Evolutionary conservation across 2,113 vertebrate species (phyloP), one percentile per base, ranked within the genome.

Genomic region (Cervus canadensis): DNA sequence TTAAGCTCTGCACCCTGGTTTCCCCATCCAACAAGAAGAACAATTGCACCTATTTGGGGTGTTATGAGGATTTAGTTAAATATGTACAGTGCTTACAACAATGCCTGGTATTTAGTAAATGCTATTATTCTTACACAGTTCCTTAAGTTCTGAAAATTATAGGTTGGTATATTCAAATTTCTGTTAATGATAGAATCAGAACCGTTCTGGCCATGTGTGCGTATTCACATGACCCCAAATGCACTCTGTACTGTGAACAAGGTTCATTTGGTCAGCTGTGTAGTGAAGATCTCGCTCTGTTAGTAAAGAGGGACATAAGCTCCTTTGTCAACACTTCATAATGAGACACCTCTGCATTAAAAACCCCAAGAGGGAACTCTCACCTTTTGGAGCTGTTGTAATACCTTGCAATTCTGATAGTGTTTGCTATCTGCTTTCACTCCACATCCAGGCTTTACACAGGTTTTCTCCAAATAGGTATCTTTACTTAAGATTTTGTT

Each of bases 341-440:
- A 98, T 60, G 97, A 97, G 97, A 45, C 60, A 83, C 52, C 64
- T 96, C 85, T 87, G 95, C 4, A 1, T 50, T 57, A 16, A 71
- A 97, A 97, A 48, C 48, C 90, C 90, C 95, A 45, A 17, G 50
- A 84, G 96, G 90, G 92, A 92, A 81, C 86, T 95, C 82, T 87
- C 79, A 12, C 71, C 50, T 82, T 62, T 74, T 52, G 6, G 26
- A 93, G 83, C 90, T 97, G 87, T 43, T 97, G 96, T 87, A 98
- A 97, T 67, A 76, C 93, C 82, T 96, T 83, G 95, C 95, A 97
- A 96, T 94, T 88, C 95, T 83, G 56, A 89, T 14, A 57, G 90
- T 62, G 54, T 89, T 89, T 76, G 76, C 91, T 78, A 6, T 79
- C 85, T 81, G 60, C 85, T 88, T 82, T 94, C 88, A 83, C 45